Evolutionary conservation across 2,888 invertebrate species (phyloP), one percentile per base, ranked within the genome.

Genomic region (Leucoma salicis): DNA sequence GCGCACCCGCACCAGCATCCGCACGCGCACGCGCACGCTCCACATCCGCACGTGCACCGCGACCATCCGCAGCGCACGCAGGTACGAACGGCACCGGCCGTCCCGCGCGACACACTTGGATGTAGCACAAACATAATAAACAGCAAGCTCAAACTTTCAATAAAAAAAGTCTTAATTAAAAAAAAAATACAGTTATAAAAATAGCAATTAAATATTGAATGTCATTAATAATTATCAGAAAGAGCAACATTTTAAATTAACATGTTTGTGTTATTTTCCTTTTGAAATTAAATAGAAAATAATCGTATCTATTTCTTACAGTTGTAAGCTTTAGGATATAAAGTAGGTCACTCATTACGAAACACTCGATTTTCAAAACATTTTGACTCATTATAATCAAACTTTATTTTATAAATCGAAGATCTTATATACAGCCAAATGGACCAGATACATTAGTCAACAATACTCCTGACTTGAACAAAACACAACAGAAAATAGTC

Each of bases 11-110:
- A 27, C 62, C 60, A 15, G 39, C 46, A 57, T 11, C 0, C 44
- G 42, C 58, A 27, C 48, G 36, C 57, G 15, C 68, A 63, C 33
- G 44, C 50, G 31, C 62, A 63, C 47, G n/a, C n/a, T n/a, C 45
- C 66, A 24, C 68, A 63, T 48, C 46, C 66, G 21, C 68, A 67
- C 49, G 50, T 63, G 15, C 65, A 66, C 34, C 65, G 60, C 35
- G 59, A 53, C 18, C 43, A 48, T 24, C 24, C 45, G 40, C 45
- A 46, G 14, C 33, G 45, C 14, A 41, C 45, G 37, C 45, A 46
- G 45, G 45, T 46, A 40, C 12, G 37, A 8, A 3, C 15, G 24
- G 4, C 13, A 7, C 7, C 12, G 14, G 13, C 2, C 8, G 14
- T 29, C 6, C 3, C 21, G 21, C 21, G 21, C 21, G 6, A n/a